Evolutionary conservation across 1,140 invertebrate genomes (phyloP).

Genomic region (Polypedilum vanderplanki): DNA sequence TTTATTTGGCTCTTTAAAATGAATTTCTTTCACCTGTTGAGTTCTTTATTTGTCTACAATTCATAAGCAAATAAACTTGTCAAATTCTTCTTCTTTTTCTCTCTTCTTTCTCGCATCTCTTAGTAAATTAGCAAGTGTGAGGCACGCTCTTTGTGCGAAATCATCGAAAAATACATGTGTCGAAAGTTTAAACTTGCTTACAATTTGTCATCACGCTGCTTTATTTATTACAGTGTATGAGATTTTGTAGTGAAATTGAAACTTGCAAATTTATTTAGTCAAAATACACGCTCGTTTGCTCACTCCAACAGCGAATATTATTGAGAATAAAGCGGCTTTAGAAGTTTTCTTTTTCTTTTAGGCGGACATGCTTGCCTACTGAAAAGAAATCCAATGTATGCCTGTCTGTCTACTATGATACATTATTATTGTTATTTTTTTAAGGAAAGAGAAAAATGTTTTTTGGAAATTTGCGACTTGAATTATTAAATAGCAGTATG

Average conservation of each 20-base stretch:
- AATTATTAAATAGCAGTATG: background rate
- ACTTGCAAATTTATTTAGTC: too few species aligned
- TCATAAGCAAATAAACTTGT: background rate
- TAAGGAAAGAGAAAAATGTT: background rate
- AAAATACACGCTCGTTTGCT: too few species aligned
- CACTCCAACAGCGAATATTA: too few species aligned
- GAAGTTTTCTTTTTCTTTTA: too few species aligned
- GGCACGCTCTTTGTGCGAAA: too few species aligned
- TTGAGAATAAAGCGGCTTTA: too few species aligned
- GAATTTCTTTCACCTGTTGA: background rate
- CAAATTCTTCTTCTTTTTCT: background rate
- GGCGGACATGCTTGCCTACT: too few species aligned
- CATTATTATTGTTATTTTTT: too few species aligned
- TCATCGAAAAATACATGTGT: too few species aligned
- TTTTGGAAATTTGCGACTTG: slow-evolving; percentile 8
- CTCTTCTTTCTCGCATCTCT: background rate
- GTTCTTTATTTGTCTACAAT: background rate
- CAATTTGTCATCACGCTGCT: slow-evolving; percentile 3
- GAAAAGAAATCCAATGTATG: too few species aligned
- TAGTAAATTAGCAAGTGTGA: background rate
- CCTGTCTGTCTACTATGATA: too few species aligned
- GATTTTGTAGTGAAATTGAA: too few species aligned
- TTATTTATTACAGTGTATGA: background rate
- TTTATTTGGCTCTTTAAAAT: background rate
- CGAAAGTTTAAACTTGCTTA: background rate